Evolutionary conservation across 2,797 vertebrate species (phyloP), one percentile per base, ranked within the genome.

Genomic region (Petrocephalus sullivani): DNA sequence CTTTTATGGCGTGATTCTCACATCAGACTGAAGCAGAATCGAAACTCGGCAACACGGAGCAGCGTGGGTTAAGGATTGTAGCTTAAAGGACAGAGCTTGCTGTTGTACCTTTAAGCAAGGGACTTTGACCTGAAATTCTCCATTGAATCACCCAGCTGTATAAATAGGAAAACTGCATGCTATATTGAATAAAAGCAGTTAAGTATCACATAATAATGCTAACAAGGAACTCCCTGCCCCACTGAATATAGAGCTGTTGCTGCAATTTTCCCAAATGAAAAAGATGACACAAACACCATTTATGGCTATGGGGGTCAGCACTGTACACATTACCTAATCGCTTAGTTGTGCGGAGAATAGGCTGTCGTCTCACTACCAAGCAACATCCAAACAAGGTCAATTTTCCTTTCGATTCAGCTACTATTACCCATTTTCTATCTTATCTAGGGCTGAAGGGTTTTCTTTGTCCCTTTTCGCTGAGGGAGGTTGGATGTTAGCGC

Each of bases 291-390:
- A 91, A 93, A 92, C 93, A 91, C 92, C 90, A 92, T 90, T 91
- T 91, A 89, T 92, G 92, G 93, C 91, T 64, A 92, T 92, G 90
- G 91, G 92, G 92, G 93, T 94, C 94, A 95, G 93, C 93, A 94
- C 92, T 93, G 94, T 92, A 92, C 92, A 91, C 91, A 93, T 89
- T 58, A 91, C 91, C 90, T 91, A 92, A 91, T 93, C 93, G 90
- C 93, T 91, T 89, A 91, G 90, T 90, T 88, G 86, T 93, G 93
- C 88, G 91, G 90, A 92, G 87, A 91, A 92, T 90, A 92, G 91
- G 90, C 92, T 87, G 88, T 92, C 90, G 91, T 90, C 92, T 92
- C 90, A 88, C 87, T 86, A 88, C 88, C 64, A 64, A 89, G 93
- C 90, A 92, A 92, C 92, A 92, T 92, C 93, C 89, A 90, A 87